phyloP scores from a whole-genome alignment of 23 tunicate species.

The Corella eumyota region DNA sequence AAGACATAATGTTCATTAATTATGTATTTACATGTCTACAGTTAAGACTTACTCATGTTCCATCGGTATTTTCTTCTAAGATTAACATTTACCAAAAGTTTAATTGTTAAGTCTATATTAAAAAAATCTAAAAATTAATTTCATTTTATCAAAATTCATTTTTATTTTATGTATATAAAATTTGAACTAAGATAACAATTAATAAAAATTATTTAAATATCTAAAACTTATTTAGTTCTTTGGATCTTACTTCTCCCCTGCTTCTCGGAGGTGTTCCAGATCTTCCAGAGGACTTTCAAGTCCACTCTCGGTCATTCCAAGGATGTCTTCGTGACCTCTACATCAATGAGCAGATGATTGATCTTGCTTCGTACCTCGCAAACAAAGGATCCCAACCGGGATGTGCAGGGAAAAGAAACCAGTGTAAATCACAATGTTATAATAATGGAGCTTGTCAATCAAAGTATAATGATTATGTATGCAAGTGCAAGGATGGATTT shows the following conservation, averaged over 20 bases:
- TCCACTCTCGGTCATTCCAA: constrained; percentile 26
- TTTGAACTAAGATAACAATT: no score
- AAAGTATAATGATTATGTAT: constrained; percentile 17
- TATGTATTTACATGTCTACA: no score
- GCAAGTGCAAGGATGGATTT: constrained; percentile 34
- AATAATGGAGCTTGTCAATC: constrained; percentile 22
- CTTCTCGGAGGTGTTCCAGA: constrained; percentile 78
- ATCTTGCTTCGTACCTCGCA: constrained; percentile 37
- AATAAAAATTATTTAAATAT: no score
- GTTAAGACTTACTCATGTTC: no score
- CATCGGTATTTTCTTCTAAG: no score
- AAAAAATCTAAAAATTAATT: no score
- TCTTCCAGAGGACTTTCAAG: constrained; percentile 77
- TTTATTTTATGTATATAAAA: no score
- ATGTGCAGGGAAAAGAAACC: constrained; percentile 35
- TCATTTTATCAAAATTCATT: no score
- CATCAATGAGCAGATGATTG: constrained; percentile 39
- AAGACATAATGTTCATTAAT: no score
- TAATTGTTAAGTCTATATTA: no score
- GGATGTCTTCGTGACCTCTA: constrained; percentile 66
- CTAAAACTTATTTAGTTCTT: constrained; percentile 56
- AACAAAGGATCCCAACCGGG: constrained; percentile 77
- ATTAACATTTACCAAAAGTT: no score
- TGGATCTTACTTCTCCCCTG: constrained; percentile 81
- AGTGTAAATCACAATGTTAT: constrained; percentile 36